Base-by-base conservation (phyloP, 2,888 invertebrate species). In the Euplagia quadripunctaria region DNA sequence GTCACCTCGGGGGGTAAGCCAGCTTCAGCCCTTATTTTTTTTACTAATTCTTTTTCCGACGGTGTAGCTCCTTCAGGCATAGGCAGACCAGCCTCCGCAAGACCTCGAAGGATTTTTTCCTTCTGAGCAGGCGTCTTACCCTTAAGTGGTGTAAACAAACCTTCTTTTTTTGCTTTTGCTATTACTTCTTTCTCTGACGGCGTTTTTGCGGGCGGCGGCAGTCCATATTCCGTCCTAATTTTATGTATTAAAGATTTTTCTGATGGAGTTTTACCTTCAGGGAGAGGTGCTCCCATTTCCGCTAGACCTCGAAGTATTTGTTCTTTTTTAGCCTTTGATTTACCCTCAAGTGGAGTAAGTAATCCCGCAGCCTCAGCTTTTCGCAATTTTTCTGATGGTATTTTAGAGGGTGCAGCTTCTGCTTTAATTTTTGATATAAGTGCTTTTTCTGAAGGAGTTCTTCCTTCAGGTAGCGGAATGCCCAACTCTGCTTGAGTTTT, bases 171-270 rank as follows among this genome's bases (percentile, higher is more conserved):
- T 8, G 84, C 87, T 75, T 81, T 81, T 17, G 71, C 77, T 41
- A 79, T 68, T 68, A 58, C 58, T 11, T 55, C 68, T 70, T 79
- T 86, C 63, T 82, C 85, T 11, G 83, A 81, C 43, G 78, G 63
- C 12, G 82, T 68, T 43, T 58, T 82, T 74, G 88, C 89, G 78
- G 86, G 86, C 0, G 88, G 88, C 0, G 84, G 72, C 0, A 86
- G 85, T 64, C 68, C 68, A 43, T 20, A 42, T 20, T 68, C 68
- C 20, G 68, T 20, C 16, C 55, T 16, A 20, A 68, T 58, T 46
- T 68, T 68, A 46, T 20, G 58, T 68, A 68, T 68, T 20, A 68
- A 58, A 2, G 58, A 46, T 43, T 68, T 68, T 68, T 68, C 68
- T 7, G 68, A 66, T 46, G 41, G 67, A 9, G 67, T 67, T 67